phyloP scores from a whole-genome alignment of 1,140 invertebrate genomes.

The Drosophila aff. region DNA sequence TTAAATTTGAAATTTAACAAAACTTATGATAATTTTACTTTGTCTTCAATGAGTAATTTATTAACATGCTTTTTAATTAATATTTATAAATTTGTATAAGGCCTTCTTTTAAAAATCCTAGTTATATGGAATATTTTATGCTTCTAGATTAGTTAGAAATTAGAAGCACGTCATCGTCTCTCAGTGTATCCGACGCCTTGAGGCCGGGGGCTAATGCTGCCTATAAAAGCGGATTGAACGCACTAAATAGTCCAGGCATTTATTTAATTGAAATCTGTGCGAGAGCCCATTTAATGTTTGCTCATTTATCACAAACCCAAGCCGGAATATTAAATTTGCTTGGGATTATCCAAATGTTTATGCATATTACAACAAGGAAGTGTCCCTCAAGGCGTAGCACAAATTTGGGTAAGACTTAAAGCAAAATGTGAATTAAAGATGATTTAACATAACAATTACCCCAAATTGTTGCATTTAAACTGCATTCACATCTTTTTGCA shows the following conservation, averaged over 20 bases:
- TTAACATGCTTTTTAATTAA: not conserved
- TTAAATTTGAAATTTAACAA: not conserved
- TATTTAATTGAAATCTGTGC: constrained; percentile 78
- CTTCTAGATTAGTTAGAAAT: not conserved
- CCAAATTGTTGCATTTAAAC: constrained; percentile 21
- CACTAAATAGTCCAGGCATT: constrained; percentile 75
- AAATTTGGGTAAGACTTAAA: constrained; percentile 7
- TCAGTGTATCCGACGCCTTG: constrained; percentile 6
- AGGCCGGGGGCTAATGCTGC: constrained; percentile 27
- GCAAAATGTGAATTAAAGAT: constrained; percentile 1
- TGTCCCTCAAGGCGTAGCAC: not conserved
- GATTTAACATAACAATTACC: constrained; percentile 32
- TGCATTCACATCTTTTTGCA: not conserved
- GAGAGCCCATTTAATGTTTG: constrained; percentile 59
- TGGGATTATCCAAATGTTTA: constrained; percentile 35
- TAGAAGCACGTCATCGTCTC: not conserved
- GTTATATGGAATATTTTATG: not conserved
- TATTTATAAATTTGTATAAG: too few relatives aligned
- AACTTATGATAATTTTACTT: not conserved
- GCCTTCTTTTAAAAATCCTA: not conserved
- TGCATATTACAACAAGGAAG: constrained; percentile 16
- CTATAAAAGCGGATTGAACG: constrained; percentile 68
- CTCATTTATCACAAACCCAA: constrained; percentile 49
- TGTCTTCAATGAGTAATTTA: too few relatives aligned
- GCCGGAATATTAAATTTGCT: constrained; percentile 53